These are phyloP conservation scores for Meta bourneti DNA, from an alignment of 2,888 invertebrate genomes.

Conservation along the genomic window DNA sequence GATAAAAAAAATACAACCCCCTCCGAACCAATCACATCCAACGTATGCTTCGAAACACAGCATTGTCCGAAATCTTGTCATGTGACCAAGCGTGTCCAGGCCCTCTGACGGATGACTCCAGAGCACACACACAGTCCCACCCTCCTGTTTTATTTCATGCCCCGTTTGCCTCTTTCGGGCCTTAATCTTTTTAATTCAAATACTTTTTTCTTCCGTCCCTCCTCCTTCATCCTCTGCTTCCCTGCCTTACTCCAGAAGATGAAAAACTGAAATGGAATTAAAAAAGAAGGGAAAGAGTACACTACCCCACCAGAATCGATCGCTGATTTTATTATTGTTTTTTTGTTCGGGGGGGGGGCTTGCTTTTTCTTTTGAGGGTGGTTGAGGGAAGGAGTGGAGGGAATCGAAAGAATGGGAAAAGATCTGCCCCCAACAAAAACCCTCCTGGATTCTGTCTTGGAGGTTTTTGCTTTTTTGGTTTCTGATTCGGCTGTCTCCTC, in stretches of 20 bases:
- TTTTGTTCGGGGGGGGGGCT: slow-evolving; percentile 10
- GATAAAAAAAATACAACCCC: background rate
- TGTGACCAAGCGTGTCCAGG: slow-evolving; percentile 45
- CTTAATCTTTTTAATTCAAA: slow-evolving; percentile 75
- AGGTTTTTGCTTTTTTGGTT: slow-evolving; percentile 36
- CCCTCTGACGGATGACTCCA: slow-evolving; percentile 61
- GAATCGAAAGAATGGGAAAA: slow-evolving; percentile 45
- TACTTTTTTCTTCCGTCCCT: slow-evolving; percentile 38
- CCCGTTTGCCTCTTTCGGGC: slow-evolving; percentile 24
- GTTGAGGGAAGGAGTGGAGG: slow-evolving; percentile 30
- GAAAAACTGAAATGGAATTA: slow-evolving; percentile 35
- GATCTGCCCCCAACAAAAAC: slow-evolving; percentile 52
- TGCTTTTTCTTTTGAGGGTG: slow-evolving; percentile 38
- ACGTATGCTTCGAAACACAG: background rate
- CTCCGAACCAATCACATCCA: background rate
- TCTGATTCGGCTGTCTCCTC: slow-evolving; percentile 52
- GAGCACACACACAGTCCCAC: background rate
- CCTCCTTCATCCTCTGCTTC: background rate
- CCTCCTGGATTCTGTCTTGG: slow-evolving; percentile 15
- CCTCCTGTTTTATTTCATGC: background rate
- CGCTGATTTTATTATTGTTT: slow-evolving; percentile 37
- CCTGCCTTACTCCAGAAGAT: slow-evolving; percentile 51
- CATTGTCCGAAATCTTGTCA: slow-evolving; percentile 66
- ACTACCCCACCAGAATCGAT: slow-evolving; percentile 16
- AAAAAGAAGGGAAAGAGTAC: slow-evolving; percentile 22